Base-by-base conservation (phyloP, 2,888 invertebrate genomes). In the Alviniconcha strummeri region DNA sequence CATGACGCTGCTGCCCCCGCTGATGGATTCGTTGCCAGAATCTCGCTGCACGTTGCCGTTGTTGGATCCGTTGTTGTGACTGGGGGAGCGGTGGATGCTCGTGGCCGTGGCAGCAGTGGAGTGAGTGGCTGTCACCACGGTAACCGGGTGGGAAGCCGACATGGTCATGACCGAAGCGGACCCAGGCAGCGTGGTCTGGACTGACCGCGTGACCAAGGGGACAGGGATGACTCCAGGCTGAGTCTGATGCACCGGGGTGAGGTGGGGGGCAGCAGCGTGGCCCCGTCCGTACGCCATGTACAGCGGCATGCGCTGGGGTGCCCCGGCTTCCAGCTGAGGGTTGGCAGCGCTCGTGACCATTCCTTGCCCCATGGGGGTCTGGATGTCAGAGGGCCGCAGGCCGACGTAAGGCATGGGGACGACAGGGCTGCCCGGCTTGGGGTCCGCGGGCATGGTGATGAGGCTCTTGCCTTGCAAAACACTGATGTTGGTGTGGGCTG, bases 401-500 rank as follows among this genome's bases (percentile, higher is more conserved):
- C 60, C 57, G 19, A 82, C 15, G 13, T 60, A 67, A 11, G 60
- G 36, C 52, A 56, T 6, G 9, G 74, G 15, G 17, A 81, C 60
- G 55, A 76, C 69, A 1, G 82, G 82, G 55, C 82, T 82, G 76
- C 76, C 76, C 7, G 82, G 82, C 15, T 82, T 82, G 75, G 76
- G 64, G 52, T 82, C 78, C 7, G 67, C 36, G 2, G 67, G 80
- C 79, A 80, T 76, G 72, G 78, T 89, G 67, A 90, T 89, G 19
- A 90, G 82, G 82, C 86, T 87, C 81, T 90, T 90, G 52, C 86
- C 86, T 17, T 88, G 87, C 72, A 88, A 79, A 9, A 84, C 81
- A 56, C 85, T 84, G 55, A 88, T 69, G 75, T 86, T 87, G 60
- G 88, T 89, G 82, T 90, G 90, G 77, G 90, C 89, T 15, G 90